Conservation (phyloP, 2,113 vertebrate species). For the Dinomys branickii region DNA sequence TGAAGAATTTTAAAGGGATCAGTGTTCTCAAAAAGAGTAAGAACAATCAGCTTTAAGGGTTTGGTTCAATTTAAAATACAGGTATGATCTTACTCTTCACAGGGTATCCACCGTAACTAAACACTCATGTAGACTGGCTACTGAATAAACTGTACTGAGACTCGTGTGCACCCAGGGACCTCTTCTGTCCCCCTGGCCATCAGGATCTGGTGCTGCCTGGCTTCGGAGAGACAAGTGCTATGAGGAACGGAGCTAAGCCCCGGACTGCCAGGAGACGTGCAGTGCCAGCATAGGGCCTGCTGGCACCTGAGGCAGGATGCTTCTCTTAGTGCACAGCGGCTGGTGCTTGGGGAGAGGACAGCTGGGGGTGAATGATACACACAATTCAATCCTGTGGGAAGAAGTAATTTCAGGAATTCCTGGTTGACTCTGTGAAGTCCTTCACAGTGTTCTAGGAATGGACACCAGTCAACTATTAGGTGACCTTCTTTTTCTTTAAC, state of each 20-base stretch:
- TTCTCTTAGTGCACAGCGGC: neutral
- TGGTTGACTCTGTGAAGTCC: neutral
- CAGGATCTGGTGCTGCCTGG: neutral
- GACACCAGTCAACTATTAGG: neutral
- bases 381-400: neutral
- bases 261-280: no score
- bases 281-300: neutral
- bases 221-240: neutral
- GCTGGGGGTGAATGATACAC: neutral
- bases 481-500: constrained; percentile 36
- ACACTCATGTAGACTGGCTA: neutral
- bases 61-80: neutral
- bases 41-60: neutral
- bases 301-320: neutral
- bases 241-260: neutral
- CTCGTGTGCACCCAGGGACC: neutral
- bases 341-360: neutral
- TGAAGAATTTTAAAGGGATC: neutral
- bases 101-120: neutral
- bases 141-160: neutral
- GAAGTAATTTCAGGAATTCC: neutral
- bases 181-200: neutral
- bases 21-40: neutral
- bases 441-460: neutral
- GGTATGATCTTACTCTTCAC: neutral